phyloP scores from a whole-genome alignment of 2,888 invertebrate genomes.

The Nowickia ferox region DNA sequence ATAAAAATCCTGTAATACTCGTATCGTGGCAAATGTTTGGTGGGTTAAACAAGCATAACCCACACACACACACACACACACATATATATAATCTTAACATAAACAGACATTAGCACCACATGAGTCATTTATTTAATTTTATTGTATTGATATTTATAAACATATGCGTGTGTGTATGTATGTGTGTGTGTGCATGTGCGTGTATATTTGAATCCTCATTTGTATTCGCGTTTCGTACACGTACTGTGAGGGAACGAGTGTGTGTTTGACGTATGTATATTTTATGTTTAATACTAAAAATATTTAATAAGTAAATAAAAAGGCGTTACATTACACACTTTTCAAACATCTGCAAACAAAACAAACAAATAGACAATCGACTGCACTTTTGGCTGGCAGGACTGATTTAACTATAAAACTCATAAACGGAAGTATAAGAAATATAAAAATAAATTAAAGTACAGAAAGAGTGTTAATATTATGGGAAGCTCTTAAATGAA shows the following conservation, averaged over 20 bases:
- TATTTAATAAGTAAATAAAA: slow-evolving; percentile 44
- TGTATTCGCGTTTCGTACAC: slow-evolving; percentile 10
- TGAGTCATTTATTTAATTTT: slow-evolving; percentile 51
- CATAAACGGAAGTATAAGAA: not conserved
- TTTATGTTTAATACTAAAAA: slow-evolving; percentile 27
- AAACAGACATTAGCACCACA: slow-evolving; percentile 32
- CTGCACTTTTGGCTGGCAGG: not conserved
- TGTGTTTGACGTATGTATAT: slow-evolving; percentile 8
- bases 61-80: not conserved
- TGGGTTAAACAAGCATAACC: not conserved
- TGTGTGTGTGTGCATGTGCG: not conserved
- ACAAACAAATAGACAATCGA: not conserved
- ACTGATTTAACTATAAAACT: not conserved
- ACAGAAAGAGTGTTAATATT: too few species aligned
- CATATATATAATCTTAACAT: slow-evolving; percentile 3
- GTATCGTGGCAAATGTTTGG: too few species aligned
- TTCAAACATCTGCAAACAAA: not conserved
- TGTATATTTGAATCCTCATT: slow-evolving; percentile 1
- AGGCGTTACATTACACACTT: slow-evolving; percentile 49
- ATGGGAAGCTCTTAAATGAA: too few species aligned
- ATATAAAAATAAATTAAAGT: too few species aligned
- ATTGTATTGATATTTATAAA: slow-evolving; percentile 20
- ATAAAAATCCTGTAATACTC: too few species aligned
- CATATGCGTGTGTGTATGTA: not conserved
- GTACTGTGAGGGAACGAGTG: not conserved